These are phyloP conservation scores for Ginglymostoma cirratum DNA, from an alignment of 2,113 vertebrate species.

Conservation along the genomic window DNA sequence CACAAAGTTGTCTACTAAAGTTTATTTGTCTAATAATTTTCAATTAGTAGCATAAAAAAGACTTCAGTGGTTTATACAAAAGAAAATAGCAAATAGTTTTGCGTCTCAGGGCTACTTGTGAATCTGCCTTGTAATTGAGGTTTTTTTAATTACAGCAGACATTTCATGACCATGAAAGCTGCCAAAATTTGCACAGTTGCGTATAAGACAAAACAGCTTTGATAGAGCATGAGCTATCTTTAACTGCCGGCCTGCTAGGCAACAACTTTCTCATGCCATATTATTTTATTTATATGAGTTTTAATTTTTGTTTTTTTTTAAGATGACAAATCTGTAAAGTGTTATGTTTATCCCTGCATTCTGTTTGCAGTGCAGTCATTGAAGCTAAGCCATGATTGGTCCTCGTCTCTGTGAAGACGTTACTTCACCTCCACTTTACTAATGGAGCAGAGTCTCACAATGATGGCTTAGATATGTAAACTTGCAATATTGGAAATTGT, in stretches of 20 bases:
- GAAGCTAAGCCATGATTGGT: not conserved
- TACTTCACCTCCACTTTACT: not conserved
- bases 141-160: not conserved
- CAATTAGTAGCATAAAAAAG: not conserved
- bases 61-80: not conserved
- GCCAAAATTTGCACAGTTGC: not conserved
- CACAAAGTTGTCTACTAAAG: too few relatives aligned
- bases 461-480: not conserved
- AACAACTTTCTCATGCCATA: not conserved
- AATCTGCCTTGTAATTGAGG: not conserved
- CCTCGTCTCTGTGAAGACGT: not conserved
- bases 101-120: not conserved
- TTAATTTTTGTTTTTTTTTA: not conserved
- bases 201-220: constrained; percentile 17
- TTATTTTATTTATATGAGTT: not conserved
- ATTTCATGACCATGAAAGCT: constrained; percentile 12
- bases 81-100: not conserved
- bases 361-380: not conserved
- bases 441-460: not conserved
- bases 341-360: not conserved
- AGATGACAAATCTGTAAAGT: not conserved
- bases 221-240: constrained; percentile 5
- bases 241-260: not conserved
- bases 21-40: not conserved
- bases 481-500: not conserved